Conservation (phyloP, 2,888 invertebrate species). For the Brachyptera risi region DNA sequence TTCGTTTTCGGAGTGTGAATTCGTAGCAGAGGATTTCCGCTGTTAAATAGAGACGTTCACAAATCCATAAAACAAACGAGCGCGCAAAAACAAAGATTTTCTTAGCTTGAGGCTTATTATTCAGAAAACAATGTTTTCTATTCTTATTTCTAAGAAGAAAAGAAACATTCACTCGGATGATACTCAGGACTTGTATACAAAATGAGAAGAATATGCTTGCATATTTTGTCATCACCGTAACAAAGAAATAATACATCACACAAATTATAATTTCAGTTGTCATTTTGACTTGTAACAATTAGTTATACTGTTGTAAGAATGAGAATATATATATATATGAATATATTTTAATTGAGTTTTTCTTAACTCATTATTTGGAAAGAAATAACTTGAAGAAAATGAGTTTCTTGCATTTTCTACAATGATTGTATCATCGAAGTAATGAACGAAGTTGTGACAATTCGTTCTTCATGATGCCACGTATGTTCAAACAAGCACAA, state of each 20-base stretch:
- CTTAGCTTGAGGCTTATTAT: conserved; percentile 4
- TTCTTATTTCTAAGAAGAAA: neutral
- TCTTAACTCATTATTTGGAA: neutral
- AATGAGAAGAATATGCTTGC: too few relatives aligned
- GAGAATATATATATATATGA: conserved; percentile 7
- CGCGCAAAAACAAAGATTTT: conserved; percentile 4
- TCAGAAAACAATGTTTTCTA: neutral
- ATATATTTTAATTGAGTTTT: conserved; percentile 18
- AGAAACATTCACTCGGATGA: neutral
- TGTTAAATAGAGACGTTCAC: too few relatives aligned
- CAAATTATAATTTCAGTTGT: conserved; percentile 1
- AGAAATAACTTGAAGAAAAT: too few relatives aligned
- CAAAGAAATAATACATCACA: neutral
- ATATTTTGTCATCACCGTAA: neutral
- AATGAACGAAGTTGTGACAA: too few relatives aligned
- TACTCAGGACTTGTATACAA: neutral
- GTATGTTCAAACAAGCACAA: too few relatives aligned
- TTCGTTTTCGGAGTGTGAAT: too few relatives aligned
- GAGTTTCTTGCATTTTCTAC: too few relatives aligned
- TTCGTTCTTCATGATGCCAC: too few relatives aligned
- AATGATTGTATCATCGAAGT: too few relatives aligned
- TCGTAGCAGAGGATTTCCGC: too few relatives aligned
- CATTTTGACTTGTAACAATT: conserved; percentile 14
- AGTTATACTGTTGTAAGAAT: neutral
- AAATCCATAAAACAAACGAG: too few relatives aligned